Evolutionary conservation across 2,797 vertebrate species (phyloP).

Genomic region (Pelochelys cantorii): DNA sequence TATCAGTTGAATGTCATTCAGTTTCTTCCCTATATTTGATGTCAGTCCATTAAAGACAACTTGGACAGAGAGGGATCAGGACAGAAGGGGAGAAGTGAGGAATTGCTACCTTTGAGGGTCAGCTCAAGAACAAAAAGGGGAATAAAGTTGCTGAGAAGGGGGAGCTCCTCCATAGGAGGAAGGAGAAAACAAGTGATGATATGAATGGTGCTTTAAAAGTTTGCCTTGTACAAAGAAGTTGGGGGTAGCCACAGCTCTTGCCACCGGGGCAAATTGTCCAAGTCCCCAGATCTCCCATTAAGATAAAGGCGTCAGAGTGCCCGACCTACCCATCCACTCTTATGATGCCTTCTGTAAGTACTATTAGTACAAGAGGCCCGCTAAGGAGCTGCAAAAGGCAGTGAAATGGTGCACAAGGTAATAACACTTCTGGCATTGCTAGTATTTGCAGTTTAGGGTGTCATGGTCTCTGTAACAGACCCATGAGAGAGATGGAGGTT

Average conservation of each 20-base stretch:
- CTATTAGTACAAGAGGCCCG: accelerated
- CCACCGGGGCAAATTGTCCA: background rate
- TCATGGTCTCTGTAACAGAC: too few species aligned
- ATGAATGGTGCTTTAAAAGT: background rate
- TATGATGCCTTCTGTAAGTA: accelerated
- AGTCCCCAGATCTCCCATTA: background rate
- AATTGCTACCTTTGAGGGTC: accelerated
- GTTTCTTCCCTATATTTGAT: background rate
- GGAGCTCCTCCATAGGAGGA: background rate
- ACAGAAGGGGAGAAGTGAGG: background rate
- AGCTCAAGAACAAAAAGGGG: background rate
- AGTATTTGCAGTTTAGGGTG: too few species aligned
- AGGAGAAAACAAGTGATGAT: background rate
- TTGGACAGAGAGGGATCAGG: background rate
- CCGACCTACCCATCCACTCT: background rate
- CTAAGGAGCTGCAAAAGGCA: too few species aligned
- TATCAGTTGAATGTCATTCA: background rate
- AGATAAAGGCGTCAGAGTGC: accelerated
- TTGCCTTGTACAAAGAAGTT: background rate
- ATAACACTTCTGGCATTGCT: too few species aligned
- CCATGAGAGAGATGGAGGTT: too few species aligned
- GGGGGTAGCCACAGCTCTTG: background rate
- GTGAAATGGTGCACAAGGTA: too few species aligned
- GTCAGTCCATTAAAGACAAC: background rate
- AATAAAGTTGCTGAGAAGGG: background rate